Evolutionary conservation across 2,797 vertebrate genomes (phyloP).

Genomic region (Ibycter americanus): DNA sequence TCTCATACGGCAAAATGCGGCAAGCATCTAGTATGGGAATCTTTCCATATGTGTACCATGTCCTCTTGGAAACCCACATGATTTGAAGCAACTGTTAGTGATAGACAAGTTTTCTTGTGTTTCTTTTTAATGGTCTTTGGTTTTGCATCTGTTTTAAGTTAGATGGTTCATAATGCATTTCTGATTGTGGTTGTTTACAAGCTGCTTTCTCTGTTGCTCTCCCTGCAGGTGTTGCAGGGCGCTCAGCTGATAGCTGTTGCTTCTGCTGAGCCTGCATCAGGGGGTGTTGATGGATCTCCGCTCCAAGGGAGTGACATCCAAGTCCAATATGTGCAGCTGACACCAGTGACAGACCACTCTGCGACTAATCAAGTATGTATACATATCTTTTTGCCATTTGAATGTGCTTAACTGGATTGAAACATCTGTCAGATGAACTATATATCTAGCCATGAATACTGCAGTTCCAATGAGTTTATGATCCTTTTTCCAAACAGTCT

Average conservation of each 20-base stretch:
- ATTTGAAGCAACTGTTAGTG: neutral
- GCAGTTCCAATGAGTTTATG: neutral
- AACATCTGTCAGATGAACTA: neutral
- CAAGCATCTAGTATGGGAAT: accelerated
- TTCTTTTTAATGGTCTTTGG: neutral
- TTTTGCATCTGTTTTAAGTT: neutral
- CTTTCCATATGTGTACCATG: neutral
- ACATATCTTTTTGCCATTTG: too few species aligned
- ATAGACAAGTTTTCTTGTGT: neutral
- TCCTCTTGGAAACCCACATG: neutral
- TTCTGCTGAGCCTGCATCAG: conserved; percentile 86
- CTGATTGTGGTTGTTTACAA: neutral
- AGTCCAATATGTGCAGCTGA: conserved; percentile 97
- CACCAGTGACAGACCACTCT: conserved; percentile 89
- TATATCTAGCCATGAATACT: neutral
- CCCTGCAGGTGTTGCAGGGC: conserved; percentile 88
- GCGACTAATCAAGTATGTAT: conserved; percentile 84
- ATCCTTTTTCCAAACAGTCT: neutral
- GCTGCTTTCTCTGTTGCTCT: neutral
- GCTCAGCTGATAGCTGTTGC: conserved; percentile 96
- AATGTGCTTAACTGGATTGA: too few species aligned
- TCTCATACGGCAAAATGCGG: neutral
- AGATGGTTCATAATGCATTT: accelerated
- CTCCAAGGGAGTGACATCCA: conserved; percentile 95
- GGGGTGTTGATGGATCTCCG: conserved; percentile 87